These are phyloP conservation scores for Toxotes chatareus DNA, from an alignment of 2,113 vertebrate genomes.

Conservation along the genomic window DNA sequence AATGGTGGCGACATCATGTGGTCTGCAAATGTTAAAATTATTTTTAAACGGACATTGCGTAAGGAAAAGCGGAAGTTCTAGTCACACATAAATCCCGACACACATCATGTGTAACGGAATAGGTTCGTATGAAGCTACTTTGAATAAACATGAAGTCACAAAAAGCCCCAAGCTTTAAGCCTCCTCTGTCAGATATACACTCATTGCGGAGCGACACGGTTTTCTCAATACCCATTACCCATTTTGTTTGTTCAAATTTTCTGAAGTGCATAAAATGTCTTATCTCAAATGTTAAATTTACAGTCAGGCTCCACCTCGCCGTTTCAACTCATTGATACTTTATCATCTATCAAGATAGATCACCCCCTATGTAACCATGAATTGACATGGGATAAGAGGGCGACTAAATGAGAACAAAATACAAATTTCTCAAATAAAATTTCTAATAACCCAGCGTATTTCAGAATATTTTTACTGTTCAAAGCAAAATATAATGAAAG, in stretches of 20 bases:
- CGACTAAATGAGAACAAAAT: neutral
- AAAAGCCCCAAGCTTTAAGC: neutral
- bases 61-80: constrained; percentile 1
- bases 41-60: constrained; percentile 21
- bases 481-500: neutral
- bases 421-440: neutral
- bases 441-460: neutral
- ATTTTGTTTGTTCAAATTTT: too few relatives aligned
- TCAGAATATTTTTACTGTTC: neutral
- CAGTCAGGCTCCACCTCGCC: neutral
- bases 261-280: too few relatives aligned
- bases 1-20: constrained; percentile 68
- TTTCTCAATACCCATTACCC: too few relatives aligned
- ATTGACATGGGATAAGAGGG: neutral
- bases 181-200: neutral
- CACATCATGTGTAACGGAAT: neutral
- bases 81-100: neutral
- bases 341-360: constrained; percentile 8
- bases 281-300: too few relatives aligned
- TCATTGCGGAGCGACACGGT: too few relatives aligned
- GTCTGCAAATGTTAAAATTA: neutral
- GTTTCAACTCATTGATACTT: neutral
- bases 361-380: too few relatives aligned
- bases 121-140: neutral
- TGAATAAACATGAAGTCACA: neutral